Evolutionary conservation across 2,888 invertebrate species (phyloP), one percentile per base, ranked within the genome.

Genomic region (Phaonia tiefii): DNA sequence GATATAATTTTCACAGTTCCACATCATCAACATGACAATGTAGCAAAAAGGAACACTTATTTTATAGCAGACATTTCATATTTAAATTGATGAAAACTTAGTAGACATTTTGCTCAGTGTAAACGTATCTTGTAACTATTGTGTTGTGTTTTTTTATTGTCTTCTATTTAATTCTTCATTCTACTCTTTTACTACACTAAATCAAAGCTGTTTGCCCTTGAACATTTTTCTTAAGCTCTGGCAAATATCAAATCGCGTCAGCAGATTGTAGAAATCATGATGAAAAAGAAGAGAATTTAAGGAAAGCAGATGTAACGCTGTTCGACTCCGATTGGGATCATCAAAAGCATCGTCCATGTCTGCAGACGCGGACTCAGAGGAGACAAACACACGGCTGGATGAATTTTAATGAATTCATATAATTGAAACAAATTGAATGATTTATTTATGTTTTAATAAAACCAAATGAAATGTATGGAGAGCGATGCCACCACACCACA

Each of bases 391-490:
- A n/a, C n/a, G n/a, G n/a, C n/a, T n/a, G n/a, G n/a, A n/a, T n/a
- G n/a, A 15, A 65, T 73, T 56, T 67, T 44, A 72, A 75, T 75
- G 26, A 73, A 73, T 80, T 54, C 37, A 31, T 67, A 75, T 54
- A 66, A 76, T 76, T 73, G 65, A 63, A 76, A 70, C 26, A 65
- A 73, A 75, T 71, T 79, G 66, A 72, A 74, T 73, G 54, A 76
- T 60, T 80, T 71, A 56, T 49, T 15, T 67, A 8, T 2, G 15
- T 15, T 65, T 65, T 46, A 65, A 46, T 46, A 44, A 5, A 65
- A 60, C 20, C 17, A 56, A 46, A 8, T 22, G n/a, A n/a, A n/a
- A n/a, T n/a, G n/a, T n/a, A n/a, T n/a, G n/a, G n/a, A n/a, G n/a
- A n/a, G n/a, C n/a, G n/a, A n/a, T 22, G 31, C 39, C 39, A 46